Evolutionary conservation across 2,113 vertebrate species (phyloP).

Genomic region (Speoplatyrhinus poulsoni): DNA sequence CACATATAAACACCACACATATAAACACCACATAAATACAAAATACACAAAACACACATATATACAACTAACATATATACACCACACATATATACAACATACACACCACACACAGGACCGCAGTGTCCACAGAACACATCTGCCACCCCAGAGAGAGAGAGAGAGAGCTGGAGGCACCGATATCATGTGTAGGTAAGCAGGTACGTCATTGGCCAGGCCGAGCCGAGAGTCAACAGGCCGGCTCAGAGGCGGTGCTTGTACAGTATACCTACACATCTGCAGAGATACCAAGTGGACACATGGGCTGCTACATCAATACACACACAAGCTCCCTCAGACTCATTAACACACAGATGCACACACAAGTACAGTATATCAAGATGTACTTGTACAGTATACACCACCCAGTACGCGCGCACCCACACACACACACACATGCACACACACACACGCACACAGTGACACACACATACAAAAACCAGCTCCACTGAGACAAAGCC

Average conservation of each 20-base stretch:
- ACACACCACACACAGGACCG: background rate
- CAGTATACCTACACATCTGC: conserved; percentile 1
- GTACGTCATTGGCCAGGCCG: background rate
- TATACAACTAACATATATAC: too few species aligned
- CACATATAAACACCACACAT: too few species aligned
- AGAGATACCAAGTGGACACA: background rate
- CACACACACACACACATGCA: conserved; percentile 15
- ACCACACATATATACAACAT: too few species aligned
- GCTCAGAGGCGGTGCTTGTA: background rate
- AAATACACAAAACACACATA: too few species aligned
- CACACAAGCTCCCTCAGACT: conserved; percentile 1
- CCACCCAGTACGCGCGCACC: background rate
- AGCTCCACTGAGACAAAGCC: conserved; percentile 1
- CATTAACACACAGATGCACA: background rate
- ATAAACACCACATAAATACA: too few species aligned
- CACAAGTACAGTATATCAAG: background rate
- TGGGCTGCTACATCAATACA: too few species aligned
- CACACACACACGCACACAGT: conserved; percentile 11
- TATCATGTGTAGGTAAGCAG: background rate
- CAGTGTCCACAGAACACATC: too few species aligned
- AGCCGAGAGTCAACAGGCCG: too few species aligned
- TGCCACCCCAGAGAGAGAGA: background rate
- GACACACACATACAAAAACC: background rate
- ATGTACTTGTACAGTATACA: too few species aligned
- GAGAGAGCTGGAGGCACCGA: too few species aligned